Percentiles rank a stretch among this genome's conserved stretches.
These are phyloP conservation scores for Xenotilapia leptura DNA, from an alignment of 2,113 vertebrate species.

Conservation along the genomic window DNA sequence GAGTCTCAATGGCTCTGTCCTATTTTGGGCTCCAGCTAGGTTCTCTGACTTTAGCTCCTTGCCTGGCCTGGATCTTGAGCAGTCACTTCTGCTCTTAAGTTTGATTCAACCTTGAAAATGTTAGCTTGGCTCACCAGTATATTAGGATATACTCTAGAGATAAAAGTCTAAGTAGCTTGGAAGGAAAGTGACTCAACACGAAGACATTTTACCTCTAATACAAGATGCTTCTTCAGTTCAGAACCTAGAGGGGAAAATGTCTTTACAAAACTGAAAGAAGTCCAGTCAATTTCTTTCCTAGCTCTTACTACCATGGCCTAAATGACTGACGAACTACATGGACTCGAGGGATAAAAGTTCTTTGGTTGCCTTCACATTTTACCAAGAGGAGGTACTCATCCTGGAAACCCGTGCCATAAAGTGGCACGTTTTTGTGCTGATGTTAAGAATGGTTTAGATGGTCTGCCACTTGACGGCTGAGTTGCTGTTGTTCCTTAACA, in stretches of 20 bases:
- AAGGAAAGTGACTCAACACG: not conserved
- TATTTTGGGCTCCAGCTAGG: slow-evolving; percentile 48
- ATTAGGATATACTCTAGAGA: not conserved
- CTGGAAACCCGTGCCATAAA: not conserved
- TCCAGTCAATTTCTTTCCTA: not conserved
- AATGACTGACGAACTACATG: not conserved
- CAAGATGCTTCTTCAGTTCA: not conserved
- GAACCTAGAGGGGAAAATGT: not conserved
- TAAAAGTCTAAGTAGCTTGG: not conserved
- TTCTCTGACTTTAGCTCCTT: slow-evolving; percentile 20
- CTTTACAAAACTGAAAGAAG: not conserved
- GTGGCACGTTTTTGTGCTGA: not conserved
- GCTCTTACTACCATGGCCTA: not conserved
- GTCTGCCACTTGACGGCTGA: not conserved
- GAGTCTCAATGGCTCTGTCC: slow-evolving; percentile 61
- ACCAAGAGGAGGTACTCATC: not conserved
- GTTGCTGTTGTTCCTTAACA: not conserved
- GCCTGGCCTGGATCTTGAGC: slow-evolving; percentile 22
- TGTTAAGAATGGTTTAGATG: not conserved
- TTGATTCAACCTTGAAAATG: slow-evolving; percentile 13
- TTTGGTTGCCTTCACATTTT: not conserved
- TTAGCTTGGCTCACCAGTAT: not conserved
- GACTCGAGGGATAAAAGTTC: not conserved
- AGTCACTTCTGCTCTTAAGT: not conserved
- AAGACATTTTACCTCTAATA: not conserved